A percentile compares a stretch with the other conserved stretches of the same genome.
Evolutionary conservation across 2,797 vertebrate species (phyloP).

Genomic region (Rhinoraja longicauda): DNA sequence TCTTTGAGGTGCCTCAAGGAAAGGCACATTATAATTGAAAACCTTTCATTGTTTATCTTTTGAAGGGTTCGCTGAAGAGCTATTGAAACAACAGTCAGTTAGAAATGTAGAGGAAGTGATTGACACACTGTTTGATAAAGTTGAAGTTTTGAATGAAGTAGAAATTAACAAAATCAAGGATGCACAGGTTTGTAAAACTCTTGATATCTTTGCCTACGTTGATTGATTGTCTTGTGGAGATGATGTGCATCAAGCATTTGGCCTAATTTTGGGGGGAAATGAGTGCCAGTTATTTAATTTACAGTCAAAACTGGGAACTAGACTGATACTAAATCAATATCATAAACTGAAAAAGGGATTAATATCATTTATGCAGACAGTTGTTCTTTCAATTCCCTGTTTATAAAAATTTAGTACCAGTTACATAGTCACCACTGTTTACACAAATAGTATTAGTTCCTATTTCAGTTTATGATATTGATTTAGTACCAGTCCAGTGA

Average conservation of each 20-base stretch:
- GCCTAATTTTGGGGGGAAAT: background rate
- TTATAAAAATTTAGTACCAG: background rate
- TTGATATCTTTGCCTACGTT: background rate
- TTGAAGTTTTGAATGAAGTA: slow-evolving; percentile 50
- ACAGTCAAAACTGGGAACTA: background rate
- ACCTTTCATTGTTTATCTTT: background rate
- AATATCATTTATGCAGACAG: too few species aligned
- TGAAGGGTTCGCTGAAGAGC: slow-evolving; percentile 41
- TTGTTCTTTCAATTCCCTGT: too few species aligned
- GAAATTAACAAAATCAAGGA: slow-evolving; percentile 48
- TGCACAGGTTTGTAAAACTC: slow-evolving; percentile 55
- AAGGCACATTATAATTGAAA: background rate
- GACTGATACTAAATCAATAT: background rate
- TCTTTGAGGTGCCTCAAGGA: background rate
- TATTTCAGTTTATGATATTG: background rate
- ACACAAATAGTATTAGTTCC: background rate
- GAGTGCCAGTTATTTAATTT: background rate
- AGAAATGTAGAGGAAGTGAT: slow-evolving; percentile 54
- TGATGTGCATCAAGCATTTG: background rate
- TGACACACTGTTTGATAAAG: slow-evolving; percentile 65
- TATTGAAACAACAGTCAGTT: slow-evolving; percentile 54
- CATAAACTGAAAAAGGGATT: too few species aligned
- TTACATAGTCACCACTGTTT: background rate
- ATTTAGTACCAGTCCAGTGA: background rate
- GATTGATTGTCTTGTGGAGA: background rate